Evolutionary conservation across 2,888 invertebrate species (phyloP), one percentile per base, ranked within the genome.

Genomic region (Noctua janthe): DNA sequence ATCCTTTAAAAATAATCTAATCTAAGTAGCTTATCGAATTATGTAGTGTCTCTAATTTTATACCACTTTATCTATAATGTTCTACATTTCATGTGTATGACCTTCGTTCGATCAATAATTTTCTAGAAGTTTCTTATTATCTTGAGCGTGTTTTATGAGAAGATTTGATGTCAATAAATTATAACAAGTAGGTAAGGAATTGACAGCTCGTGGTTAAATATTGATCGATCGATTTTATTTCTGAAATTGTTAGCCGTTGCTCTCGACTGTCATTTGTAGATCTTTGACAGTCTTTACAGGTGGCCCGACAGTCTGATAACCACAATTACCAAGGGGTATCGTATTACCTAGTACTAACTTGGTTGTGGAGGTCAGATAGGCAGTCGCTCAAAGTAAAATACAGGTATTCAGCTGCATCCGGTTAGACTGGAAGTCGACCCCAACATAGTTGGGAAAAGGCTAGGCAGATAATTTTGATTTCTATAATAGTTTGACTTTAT

Each of bases 81-180:
- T 20, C 39, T 39, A 66, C 13, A 76, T 80, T 66, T 76, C 39
- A 39, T 23, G 49, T 29, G 15, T 35, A 23, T 67, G 85, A 54
- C 85, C 80, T 85, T 79, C 49, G 47, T 62, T 71, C 43, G 29
- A 59, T 71, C 29, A 67, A 47, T 79, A 79, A 47, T 43, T 13
- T 71, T 79, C 80, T 43, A 79, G 71, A 84, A 71, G 59, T n/a
- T 79, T 51, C 17, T 62, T 56, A 3, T 35, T 35, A 78, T 76
- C 20, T 62, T 73, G 10, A 47, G 4, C 39, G 43, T 4, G n/a
- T 20, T 62, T 56, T 56, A 43, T n/a, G 17, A 56, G 29, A 43
- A 66, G 1, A 23, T 49, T 64, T 49, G 0, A 4, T 20, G 35
- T 39, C 20, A 43, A 51, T 51, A 39, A 29, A 43, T 64, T 75